Evolutionary conservation across 2,888 invertebrate species (phyloP), one percentile per base, ranked within the genome.

Genomic region (Cetonia aurata): DNA sequence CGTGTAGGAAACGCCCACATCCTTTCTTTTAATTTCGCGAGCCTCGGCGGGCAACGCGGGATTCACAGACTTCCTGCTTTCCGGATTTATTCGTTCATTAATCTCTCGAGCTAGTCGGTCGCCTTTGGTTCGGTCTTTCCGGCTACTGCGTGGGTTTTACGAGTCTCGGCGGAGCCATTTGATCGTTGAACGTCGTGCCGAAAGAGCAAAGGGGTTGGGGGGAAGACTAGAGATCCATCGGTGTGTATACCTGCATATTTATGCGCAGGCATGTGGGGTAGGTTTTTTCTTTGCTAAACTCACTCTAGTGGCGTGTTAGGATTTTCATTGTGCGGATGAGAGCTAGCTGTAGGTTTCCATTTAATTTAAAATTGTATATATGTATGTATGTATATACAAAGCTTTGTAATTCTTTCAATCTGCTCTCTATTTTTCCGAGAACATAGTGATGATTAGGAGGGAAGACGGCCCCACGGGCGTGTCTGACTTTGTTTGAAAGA

Each of bases 31-130:
- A 13, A 48, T 50, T 65, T 65, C 37, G 37, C 62, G 19, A 15
- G 41, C 44, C 25, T 1, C 48, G 48, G 48, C 48, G 13, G 3
- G 48, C n/a, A 13, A 17, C 48, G 48, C n/a, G 37, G 8, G 8
- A 6, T 3, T 12, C 17, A 17, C 12, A 65, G 62, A 65, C 50
- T 65, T 65, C 62, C 62, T 50, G 46, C 62, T 65, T 65, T 65
- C 50, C 50, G 50, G 62, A 65, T 65, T 65, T 65, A 65, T 50
- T 41, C 50, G 62, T 65, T 65, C 62, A 37, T 65, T 65, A 65
- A 65, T 65, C 62, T 50, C 25, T 50, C 42, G 33, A 46, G 50
- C 31, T 37, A 33, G 37, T 15, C 46, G n/a, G 44, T 42, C 44
- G 33, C 44, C 44, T 57, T 42, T 52, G 19, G 17, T 25, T 53